phyloP scores from a whole-genome alignment of 2,113 vertebrate genomes.

The Dromas ardeola region DNA sequence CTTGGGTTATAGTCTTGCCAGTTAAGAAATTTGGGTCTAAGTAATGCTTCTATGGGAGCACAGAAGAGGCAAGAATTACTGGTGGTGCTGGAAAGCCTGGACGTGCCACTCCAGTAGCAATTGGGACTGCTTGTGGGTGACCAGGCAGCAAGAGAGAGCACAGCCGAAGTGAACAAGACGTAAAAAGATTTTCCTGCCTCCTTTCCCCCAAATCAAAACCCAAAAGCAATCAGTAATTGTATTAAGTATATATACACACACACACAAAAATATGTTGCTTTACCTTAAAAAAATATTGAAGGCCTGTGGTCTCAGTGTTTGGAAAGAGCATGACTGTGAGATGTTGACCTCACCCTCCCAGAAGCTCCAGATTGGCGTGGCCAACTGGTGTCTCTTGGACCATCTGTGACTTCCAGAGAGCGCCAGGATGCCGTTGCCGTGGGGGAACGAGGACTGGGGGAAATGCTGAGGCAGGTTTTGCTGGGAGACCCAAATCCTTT shows the following conservation, averaged over 20 bases:
- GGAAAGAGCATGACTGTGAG: background rate
- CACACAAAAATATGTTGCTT: background rate
- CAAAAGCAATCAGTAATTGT: background rate
- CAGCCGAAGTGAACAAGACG: background rate
- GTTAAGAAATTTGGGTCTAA: background rate
- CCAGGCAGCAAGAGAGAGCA: background rate
- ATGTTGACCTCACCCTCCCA: background rate
- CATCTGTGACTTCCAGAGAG: background rate
- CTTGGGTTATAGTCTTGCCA: background rate
- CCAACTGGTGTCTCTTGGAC: background rate
- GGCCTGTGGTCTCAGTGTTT: background rate
- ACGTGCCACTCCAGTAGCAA: background rate
- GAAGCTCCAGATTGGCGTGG: background rate
- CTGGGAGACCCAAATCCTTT: background rate
- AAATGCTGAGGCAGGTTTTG: background rate
- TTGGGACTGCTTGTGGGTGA: background rate
- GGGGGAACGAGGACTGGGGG: accelerated
- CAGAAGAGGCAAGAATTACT: background rate
- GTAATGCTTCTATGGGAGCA: background rate
- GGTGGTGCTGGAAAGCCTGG: background rate
- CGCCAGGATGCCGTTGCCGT: accelerated
- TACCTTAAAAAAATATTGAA: background rate
- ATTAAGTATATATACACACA: background rate
- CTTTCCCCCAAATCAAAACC: background rate
- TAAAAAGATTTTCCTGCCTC: background rate